Percentiles rank a stretch among this genome's conserved stretches.
phyloP scores from a whole-genome alignment of 2,888 invertebrate genomes.

The Idaea straminata region DNA sequence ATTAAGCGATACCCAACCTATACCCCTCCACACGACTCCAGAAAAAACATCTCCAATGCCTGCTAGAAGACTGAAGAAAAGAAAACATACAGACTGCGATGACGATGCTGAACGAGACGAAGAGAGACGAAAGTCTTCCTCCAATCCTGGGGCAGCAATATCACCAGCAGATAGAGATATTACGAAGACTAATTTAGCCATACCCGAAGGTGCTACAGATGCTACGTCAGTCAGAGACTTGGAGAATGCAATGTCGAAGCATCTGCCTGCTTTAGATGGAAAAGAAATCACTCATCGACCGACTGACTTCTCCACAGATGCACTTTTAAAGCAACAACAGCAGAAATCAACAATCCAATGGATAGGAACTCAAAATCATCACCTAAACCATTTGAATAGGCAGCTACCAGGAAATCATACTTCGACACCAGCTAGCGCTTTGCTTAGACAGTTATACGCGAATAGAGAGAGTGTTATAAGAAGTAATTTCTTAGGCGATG shows the following conservation, averaged over 20 bases:
- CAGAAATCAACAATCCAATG: slow-evolving; percentile 93
- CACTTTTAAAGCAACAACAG: slow-evolving; percentile 89
- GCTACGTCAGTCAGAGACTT: slow-evolving; percentile 91
- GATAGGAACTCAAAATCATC: slow-evolving; percentile 91
- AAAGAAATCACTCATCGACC: slow-evolving; percentile 83
- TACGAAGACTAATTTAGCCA: slow-evolving; percentile 60
- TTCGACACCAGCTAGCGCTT: slow-evolving; percentile 91
- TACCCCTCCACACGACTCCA: slow-evolving; percentile 66
- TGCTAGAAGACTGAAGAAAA: slow-evolving; percentile 81
- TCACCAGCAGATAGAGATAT: slow-evolving; percentile 70
- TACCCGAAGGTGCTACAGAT: slow-evolving; percentile 65
- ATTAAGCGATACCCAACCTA: slow-evolving; percentile 64
- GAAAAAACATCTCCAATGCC: slow-evolving; percentile 80
- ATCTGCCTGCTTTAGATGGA: slow-evolving; percentile 84
- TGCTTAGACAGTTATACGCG: slow-evolving; percentile 93
- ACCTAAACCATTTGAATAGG: slow-evolving; percentile 81
- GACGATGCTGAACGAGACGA: slow-evolving; percentile 70
- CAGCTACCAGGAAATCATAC: slow-evolving; percentile 79
- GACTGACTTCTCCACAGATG: slow-evolving; percentile 93
- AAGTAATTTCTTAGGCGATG: slow-evolving; percentile 85
- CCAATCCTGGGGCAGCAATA: slow-evolving; percentile 65
- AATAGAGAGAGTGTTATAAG: slow-evolving; percentile 97
- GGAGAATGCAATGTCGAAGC: slow-evolving; percentile 98
- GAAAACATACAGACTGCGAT: slow-evolving; percentile 71
- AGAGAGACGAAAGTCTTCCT: slow-evolving; percentile 67